Conservation (phyloP, 37 sponge, comb jelly and placozoan species). For the Geodia barretti region DNA sequence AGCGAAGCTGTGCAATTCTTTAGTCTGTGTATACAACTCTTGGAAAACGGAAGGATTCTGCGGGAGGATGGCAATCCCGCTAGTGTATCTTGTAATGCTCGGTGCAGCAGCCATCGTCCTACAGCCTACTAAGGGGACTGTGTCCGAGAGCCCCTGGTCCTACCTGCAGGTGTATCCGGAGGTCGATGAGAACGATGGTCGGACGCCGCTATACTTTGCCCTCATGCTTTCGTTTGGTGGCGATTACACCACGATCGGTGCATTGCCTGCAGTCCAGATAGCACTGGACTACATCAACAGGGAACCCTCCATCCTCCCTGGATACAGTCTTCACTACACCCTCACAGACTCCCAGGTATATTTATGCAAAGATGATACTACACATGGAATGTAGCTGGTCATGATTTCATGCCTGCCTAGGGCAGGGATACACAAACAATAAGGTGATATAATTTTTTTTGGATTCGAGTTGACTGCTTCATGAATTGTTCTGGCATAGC, state of each 20-base stretch:
- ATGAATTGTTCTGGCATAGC: too few species aligned
- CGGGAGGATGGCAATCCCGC: too few species aligned
- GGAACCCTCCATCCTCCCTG: constrained; percentile 9
- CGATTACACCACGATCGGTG: constrained; percentile 11
- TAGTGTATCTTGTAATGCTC: neutral
- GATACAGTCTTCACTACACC: constrained; percentile 19
- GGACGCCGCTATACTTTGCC: constrained; percentile 10
- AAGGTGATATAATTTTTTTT: too few species aligned
- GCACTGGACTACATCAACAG: constrained; percentile 32
- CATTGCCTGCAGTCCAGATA: constrained; percentile 25
- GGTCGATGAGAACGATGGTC: neutral
- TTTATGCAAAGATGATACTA: too few species aligned
- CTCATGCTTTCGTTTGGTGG: constrained; percentile 49
- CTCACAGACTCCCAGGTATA: constrained; percentile 32
- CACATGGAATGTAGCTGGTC: too few species aligned
- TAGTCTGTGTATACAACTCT: too few species aligned
- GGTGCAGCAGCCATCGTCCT: neutral
- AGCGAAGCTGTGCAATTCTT: too few species aligned
- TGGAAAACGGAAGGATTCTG: too few species aligned
- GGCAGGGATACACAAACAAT: too few species aligned
- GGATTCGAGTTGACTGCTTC: too few species aligned
- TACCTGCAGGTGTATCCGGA: neutral
- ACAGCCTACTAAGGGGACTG: neutral
- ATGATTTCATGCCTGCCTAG: too few species aligned
- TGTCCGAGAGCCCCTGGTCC: too few species aligned